A percentile compares a stretch with the other conserved stretches of the same genome.
phyloP scores from a whole-genome alignment of 1,140 invertebrate species.

The Saccostrea cuccullata region DNA sequence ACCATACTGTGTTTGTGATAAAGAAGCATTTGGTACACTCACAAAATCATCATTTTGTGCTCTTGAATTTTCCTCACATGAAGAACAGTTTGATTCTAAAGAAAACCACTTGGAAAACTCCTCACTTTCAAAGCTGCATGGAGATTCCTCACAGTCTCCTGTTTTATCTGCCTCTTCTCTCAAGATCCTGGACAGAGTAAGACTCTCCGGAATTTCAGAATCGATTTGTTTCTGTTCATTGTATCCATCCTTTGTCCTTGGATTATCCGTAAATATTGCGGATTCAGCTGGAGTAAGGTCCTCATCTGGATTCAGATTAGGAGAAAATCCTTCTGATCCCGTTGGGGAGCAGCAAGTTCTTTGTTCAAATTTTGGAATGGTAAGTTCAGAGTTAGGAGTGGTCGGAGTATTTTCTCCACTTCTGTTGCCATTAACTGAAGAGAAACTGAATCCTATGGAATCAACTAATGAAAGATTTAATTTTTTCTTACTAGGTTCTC shows the following conservation, averaged over 20 bases:
- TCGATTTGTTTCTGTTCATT: not conserved
- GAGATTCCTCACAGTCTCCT: not conserved
- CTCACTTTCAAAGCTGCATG: not conserved
- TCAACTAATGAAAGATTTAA: not conserved
- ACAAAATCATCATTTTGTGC: slow-evolving; percentile 21
- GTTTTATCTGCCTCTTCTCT: not conserved
- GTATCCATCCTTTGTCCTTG: not conserved
- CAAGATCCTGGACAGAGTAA: slow-evolving; percentile 2
- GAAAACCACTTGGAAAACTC: slow-evolving; percentile 18
- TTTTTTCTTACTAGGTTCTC: not conserved
- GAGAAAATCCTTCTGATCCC: slow-evolving; percentile 55
- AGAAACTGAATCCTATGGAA: slow-evolving; percentile 9
- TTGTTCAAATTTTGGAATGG: slow-evolving; percentile 30
- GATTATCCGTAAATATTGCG: not conserved
- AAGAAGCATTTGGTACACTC: not conserved
- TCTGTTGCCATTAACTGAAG: not conserved
- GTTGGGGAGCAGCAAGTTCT: slow-evolving; percentile 34
- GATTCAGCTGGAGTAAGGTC: not conserved
- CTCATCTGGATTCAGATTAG: slow-evolving; percentile 39
- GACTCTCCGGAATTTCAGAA: not conserved
- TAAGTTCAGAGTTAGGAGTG: slow-evolving; percentile 5
- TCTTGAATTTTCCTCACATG: slow-evolving; percentile 11
- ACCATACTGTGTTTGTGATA: not conserved
- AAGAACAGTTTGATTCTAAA: not conserved
- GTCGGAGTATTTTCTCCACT: slow-evolving; percentile 36